Percentiles rank a stretch among this genome's conserved stretches.
These are phyloP conservation scores for Macrostomum lignano DNA, from an alignment of 1,140 invertebrate genomes.

Conservation along the genomic window DNA sequence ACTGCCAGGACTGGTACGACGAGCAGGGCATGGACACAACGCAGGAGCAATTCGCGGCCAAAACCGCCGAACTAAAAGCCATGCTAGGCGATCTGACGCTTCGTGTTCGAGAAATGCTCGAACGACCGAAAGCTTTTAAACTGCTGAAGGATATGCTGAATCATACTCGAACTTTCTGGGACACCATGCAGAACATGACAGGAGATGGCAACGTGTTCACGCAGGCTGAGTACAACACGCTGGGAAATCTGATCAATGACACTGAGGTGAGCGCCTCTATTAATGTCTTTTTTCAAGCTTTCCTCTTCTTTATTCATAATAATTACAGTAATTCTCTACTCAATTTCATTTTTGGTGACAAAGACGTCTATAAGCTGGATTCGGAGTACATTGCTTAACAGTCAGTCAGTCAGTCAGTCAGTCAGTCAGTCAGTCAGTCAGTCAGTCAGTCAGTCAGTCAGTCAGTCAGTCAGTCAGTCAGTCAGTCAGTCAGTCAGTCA, in stretches of 20 bases:
- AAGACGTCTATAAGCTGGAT: too few relatives aligned
- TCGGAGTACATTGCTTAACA: slow-evolving; percentile 9
- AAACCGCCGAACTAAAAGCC: slow-evolving; percentile 12
- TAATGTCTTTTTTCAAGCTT: too few relatives aligned
- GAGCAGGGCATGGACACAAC: slow-evolving; percentile 18
- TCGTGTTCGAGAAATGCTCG: slow-evolving; percentile 52
- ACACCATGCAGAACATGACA: slow-evolving; percentile 22
- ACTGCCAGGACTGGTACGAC: slow-evolving; percentile 25
- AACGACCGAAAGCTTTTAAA: slow-evolving; percentile 39
- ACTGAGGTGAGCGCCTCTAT: slow-evolving; percentile 41
- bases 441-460: too few relatives aligned
- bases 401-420: slow-evolving; percentile 10
- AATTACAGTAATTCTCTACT: too few relatives aligned
- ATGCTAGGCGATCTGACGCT: slow-evolving; percentile 33
- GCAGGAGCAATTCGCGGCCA: slow-evolving; percentile 8
- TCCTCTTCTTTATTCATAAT: too few relatives aligned
- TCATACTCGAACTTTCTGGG: slow-evolving; percentile 23
- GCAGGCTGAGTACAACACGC: slow-evolving; percentile 33
- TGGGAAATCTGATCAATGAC: slow-evolving; percentile 28
- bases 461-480: slow-evolving; percentile 11
- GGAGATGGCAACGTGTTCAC: slow-evolving; percentile 19
- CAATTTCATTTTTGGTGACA: too few relatives aligned
- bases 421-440: slow-evolving; percentile 9
- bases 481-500: slow-evolving; percentile 11
- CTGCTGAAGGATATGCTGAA: slow-evolving; percentile 28